phyloP scores from a whole-genome alignment of 2,113 vertebrate species.

The Rhinoderma darwinii region DNA sequence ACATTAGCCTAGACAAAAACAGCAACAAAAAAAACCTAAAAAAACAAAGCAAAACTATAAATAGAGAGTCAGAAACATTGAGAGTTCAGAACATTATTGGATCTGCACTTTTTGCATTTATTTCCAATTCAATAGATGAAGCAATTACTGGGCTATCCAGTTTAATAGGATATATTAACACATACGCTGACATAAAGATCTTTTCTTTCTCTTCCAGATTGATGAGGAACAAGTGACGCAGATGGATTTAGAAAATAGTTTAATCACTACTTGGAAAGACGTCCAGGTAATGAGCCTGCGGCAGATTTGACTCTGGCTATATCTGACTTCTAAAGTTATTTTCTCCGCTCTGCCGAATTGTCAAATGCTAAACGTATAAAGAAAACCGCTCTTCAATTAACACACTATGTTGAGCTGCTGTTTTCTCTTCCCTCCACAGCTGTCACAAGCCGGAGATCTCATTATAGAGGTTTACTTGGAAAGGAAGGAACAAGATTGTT shows the following conservation, averaged over 20 bases:
- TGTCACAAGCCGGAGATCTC: conserved; percentile 95
- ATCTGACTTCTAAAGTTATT: background rate
- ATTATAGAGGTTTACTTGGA: conserved; percentile 97
- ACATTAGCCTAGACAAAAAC: too few relatives aligned
- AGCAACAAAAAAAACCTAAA: too few relatives aligned
- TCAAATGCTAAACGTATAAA: background rate
- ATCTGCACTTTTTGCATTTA: background rate
- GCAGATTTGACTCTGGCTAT: background rate
- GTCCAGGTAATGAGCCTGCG: conserved; percentile 81
- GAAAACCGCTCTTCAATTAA: background rate
- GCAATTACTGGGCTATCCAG: background rate
- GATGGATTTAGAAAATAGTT: conserved; percentile 95
- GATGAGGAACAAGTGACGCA: conserved; percentile 94
- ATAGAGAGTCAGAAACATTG: too few relatives aligned
- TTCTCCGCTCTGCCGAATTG: background rate
- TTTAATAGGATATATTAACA: background rate
- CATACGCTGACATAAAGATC: background rate
- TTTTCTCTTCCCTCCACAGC: conserved; percentile 69
- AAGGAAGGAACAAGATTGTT: conserved; percentile 88
- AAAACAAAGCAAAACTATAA: too few relatives aligned
- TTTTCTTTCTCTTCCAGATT: conserved; percentile 74
- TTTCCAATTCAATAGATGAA: background rate
- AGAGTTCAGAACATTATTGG: background rate
- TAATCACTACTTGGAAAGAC: conserved; percentile 97
- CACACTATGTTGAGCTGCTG: background rate